Evolutionary conservation across 2,888 invertebrate species (phyloP).

Genomic region (Nebria salina): DNA sequence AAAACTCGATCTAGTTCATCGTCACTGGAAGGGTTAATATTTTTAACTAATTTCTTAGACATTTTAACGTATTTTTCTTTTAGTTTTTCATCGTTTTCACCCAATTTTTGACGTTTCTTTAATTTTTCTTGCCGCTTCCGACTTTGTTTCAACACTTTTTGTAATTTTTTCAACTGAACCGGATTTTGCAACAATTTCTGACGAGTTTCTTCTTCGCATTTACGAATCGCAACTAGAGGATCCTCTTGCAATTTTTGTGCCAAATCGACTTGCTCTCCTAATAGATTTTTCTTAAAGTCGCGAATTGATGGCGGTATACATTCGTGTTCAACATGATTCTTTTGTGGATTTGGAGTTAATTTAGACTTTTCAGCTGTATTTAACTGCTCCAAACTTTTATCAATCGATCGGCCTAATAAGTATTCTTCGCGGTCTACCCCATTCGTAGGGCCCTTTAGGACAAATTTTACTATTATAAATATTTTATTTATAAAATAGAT

Average conservation of each 20-base stretch:
- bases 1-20: conserved; percentile 72
- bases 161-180: conserved; percentile 85
- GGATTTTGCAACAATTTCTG: conserved; percentile 90
- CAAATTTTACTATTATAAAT: not conserved
- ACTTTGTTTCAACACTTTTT: conserved; percentile 74
- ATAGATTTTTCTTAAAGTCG: conserved; percentile 59
- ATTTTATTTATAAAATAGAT: not conserved
- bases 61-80: conserved; percentile 57
- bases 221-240: conserved; percentile 88
- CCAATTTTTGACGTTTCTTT: conserved; percentile 50
- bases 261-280: conserved; percentile 74
- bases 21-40: not conserved
- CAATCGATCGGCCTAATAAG: conserved; percentile 82
- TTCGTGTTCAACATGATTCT: conserved; percentile 78
- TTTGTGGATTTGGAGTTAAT: conserved; percentile 60
- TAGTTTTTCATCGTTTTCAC: conserved; percentile 56
- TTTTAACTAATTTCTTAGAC: conserved; percentile 51
- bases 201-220: conserved; percentile 88
- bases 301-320: conserved; percentile 80
- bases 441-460: conserved; percentile 67
- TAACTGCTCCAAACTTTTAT: conserved; percentile 79
- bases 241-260: conserved; percentile 92
- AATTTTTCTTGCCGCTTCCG: conserved; percentile 54
- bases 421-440: conserved; percentile 86
- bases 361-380: conserved; percentile 68